Evolutionary conservation across 2,113 vertebrate genomes (phyloP), one percentile per base, ranked within the genome.

Genomic region (Sapajus apella): DNA sequence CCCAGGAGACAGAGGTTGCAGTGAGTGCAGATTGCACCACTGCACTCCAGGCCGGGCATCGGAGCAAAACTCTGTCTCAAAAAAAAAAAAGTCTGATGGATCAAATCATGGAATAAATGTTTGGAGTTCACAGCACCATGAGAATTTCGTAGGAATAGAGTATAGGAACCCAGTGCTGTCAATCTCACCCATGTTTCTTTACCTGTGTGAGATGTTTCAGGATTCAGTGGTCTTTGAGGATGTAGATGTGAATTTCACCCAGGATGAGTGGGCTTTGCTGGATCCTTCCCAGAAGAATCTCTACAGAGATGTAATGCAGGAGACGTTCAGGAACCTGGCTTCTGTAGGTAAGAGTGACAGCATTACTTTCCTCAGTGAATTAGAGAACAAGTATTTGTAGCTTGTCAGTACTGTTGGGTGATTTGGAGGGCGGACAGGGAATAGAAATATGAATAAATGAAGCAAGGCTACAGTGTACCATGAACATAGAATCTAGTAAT

Each of bases 261-360:
- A 25, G 17, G 95, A 90, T 21, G 91, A 96, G 23, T 90, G 86
- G 86, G 79, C 52, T n/a, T 50, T 84, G 47, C 35, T 93, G 86
- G 61, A 90, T 58, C 43, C 80, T n/a, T 70, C 58, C 37, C 91
- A 93, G 72, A 93, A 79, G 43, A 85, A 86, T n/a, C 64, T 80
- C 18, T 90, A 80, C 37, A 79, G 40, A 50, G 91, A 93, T 55
- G 91, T 93, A 20, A 93, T 96, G 91, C 17, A 45, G 20, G 80
- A 93, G 58, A 96, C 73, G 23, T 86, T 79, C 43, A 43, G 12
- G 43, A 90, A 93, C 20, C 20, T 90, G 35, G 43, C 75, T 16
- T 85, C 30, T 43, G 5, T 93, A 77, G 92, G 66, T 96, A 96
- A 82, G 81, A 35, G 56, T 70, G 40, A 47, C 5, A 14, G 9